These are phyloP conservation scores for Luffia ferchaultella DNA, from an alignment of 2,888 invertebrate genomes.

Conservation along the genomic window DNA sequence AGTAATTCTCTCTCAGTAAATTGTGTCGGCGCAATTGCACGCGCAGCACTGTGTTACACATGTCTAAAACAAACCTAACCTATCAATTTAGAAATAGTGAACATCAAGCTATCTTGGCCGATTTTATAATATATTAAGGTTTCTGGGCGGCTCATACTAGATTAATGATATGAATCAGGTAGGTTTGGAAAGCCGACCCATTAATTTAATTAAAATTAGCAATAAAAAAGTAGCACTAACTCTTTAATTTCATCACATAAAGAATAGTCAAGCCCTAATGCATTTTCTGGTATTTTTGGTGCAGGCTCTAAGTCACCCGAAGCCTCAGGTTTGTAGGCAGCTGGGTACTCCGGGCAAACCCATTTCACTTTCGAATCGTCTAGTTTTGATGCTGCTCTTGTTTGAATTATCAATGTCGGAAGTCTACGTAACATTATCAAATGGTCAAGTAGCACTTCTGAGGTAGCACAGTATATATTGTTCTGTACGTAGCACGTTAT, in stretches of 20 bases:
- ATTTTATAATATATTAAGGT: too few relatives aligned
- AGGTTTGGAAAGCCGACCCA: too few relatives aligned
- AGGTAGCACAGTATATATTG: not conserved
- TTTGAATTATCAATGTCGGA: conserved; percentile 42
- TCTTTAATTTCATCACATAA: conserved; percentile 74
- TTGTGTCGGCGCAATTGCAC: too few relatives aligned
- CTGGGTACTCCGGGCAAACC: conserved; percentile 75
- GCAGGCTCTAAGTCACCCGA: conserved; percentile 75
- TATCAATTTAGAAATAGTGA: too few relatives aligned
- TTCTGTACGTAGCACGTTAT: not conserved
- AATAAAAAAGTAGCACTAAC: conserved; percentile 45
- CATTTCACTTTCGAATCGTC: conserved; percentile 80
- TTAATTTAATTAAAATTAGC: too few relatives aligned
- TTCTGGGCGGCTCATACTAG: too few relatives aligned
- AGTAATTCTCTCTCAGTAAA: too few relatives aligned
- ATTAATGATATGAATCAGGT: too few relatives aligned
- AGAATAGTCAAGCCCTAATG: conserved; percentile 57
- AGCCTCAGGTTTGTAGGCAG: conserved; percentile 70
- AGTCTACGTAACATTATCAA: conserved; percentile 38
- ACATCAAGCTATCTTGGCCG: too few relatives aligned
- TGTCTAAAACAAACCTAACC: too few relatives aligned
- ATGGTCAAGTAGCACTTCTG: not conserved
- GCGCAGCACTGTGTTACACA: too few relatives aligned
- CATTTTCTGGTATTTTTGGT: conserved; percentile 58
- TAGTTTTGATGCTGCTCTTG: too few relatives aligned